These are phyloP conservation scores for Geothlypis trichas DNA, from an alignment of 2,113 vertebrate species.

Conservation along the genomic window DNA sequence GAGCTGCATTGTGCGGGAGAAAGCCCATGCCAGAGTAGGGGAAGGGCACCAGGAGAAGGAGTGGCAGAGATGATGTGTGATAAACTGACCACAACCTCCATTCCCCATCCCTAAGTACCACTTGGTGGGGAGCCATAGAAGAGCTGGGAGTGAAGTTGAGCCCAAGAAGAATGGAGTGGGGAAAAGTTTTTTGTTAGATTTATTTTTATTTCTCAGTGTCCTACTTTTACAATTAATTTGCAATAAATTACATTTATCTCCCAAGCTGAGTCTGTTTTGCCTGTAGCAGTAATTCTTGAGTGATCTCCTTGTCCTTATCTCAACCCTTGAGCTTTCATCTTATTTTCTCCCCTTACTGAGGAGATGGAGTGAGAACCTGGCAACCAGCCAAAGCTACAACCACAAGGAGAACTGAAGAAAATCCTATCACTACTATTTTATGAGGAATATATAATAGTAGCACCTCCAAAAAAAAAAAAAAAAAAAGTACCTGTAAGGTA, in stretches of 20 bases:
- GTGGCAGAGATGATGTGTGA: fast-evolving
- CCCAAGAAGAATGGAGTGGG: background rate
- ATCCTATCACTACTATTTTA: background rate
- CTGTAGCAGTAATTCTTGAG: background rate
- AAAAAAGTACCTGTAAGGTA: conserved; percentile 91
- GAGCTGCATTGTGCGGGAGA: background rate
- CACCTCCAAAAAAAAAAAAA: background rate
- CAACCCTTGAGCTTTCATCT: background rate
- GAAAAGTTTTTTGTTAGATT: background rate
- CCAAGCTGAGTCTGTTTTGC: background rate
- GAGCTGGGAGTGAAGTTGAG: background rate
- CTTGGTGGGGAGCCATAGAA: background rate
- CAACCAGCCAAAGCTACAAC: background rate
- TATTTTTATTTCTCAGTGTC: background rate
- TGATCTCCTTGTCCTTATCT: background rate
- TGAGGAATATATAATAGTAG: background rate
- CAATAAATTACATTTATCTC: background rate
- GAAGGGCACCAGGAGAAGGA: background rate
- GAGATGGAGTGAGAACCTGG: background rate
- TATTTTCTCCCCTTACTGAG: background rate
- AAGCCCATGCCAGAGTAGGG: background rate
- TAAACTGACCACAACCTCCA: background rate
- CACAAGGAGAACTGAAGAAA: background rate
- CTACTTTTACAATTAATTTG: background rate
- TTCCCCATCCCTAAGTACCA: fast-evolving